Conservation (phyloP, 2,113 vertebrate species). For the Elephantulus edwardii region DNA sequence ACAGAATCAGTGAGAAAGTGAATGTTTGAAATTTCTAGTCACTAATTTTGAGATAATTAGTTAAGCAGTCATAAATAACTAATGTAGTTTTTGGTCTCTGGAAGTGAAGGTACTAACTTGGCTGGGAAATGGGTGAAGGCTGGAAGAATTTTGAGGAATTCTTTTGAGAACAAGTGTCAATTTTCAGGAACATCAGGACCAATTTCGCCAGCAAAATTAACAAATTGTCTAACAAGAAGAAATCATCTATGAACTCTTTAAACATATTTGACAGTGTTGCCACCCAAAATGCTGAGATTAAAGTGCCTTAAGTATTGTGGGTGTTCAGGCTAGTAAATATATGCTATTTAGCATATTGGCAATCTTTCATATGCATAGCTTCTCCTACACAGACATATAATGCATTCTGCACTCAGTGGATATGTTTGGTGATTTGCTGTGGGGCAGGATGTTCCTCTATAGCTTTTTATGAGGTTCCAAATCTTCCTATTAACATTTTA, state of each 20-base stretch:
- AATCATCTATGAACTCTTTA: neutral
- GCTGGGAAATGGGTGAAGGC: neutral
- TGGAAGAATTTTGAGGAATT: neutral
- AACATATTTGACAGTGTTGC: conserved; percentile 18
- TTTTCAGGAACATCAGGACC: neutral
- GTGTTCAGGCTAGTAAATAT: neutral
- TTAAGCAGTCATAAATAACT: neutral
- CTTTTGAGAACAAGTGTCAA: neutral
- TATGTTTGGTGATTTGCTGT: conserved; percentile 23
- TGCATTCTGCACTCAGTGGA: neutral
- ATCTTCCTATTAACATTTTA: conserved; percentile 65
- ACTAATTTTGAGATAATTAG: neutral
- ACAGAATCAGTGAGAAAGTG: neutral
- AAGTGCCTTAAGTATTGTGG: neutral
- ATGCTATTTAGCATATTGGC: conserved; percentile 5
- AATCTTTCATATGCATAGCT: conserved; percentile 18
- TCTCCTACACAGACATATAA: neutral
- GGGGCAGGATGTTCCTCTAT: conserved; percentile 32
- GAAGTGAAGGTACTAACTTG: neutral
- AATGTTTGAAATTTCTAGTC: neutral
- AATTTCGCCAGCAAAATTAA: neutral
- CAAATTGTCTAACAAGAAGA: conserved; percentile 29
- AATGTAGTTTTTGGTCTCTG: neutral
- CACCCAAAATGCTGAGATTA: conserved; percentile 5
- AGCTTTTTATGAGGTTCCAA: conserved; percentile 62